phyloP scores from a whole-genome alignment of 2,113 vertebrate species.

The Struthio camelus region DNA sequence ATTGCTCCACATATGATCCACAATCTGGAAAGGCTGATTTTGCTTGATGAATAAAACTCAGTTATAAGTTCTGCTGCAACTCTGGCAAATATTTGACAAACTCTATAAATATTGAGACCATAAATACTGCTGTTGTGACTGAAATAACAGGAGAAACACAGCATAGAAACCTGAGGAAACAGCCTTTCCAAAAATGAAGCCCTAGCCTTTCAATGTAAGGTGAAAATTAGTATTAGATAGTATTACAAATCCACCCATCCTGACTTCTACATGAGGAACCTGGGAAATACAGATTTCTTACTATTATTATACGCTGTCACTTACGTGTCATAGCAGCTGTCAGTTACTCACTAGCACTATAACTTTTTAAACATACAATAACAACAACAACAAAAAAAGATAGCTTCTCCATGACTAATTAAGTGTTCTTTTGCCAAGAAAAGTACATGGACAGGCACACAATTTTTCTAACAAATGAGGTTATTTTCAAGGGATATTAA shows the following conservation, averaged over 20 bases:
- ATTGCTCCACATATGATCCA: accelerated
- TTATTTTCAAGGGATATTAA: background rate
- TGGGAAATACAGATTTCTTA: background rate
- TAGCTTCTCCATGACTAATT: background rate
- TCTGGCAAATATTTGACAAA: background rate
- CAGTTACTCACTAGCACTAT: background rate
- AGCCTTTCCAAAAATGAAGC: background rate
- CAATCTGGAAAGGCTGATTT: background rate
- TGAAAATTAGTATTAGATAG: background rate
- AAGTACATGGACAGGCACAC: background rate
- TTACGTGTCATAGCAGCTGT: background rate
- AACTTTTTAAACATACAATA: background rate
- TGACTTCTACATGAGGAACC: background rate
- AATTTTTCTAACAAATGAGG: background rate
- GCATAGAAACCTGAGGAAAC: background rate
- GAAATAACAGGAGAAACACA: accelerated
- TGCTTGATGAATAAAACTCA: background rate
- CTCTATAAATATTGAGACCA: background rate
- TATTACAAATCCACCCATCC: background rate
- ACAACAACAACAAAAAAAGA: background rate
- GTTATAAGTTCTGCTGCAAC: background rate
- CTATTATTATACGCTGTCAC: background rate
- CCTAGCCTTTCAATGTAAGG: background rate
- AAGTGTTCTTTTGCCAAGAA: background rate
- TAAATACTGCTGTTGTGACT: background rate